Conservation (phyloP, 2,888 invertebrate species). For the Lobophora halterata region DNA sequence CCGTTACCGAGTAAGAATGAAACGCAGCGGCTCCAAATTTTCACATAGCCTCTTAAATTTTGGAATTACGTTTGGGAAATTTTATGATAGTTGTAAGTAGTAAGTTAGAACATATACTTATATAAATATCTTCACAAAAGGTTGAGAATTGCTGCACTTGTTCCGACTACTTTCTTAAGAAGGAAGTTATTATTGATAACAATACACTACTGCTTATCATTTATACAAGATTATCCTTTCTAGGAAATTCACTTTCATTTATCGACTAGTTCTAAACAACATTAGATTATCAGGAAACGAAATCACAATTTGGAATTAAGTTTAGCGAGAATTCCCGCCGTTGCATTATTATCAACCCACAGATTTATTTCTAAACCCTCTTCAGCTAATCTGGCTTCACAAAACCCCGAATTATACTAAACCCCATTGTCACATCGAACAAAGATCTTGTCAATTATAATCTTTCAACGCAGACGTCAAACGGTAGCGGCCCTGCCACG, state of each 20-base stretch:
- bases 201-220: not conserved
- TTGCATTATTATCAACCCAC: slow-evolving; percentile 53
- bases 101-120: slow-evolving; percentile 3
- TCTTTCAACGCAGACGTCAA: slow-evolving; percentile 72
- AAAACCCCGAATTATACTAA: slow-evolving; percentile 67
- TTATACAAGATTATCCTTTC: slow-evolving; percentile 37
- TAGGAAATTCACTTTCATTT: slow-evolving; percentile 38
- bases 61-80: slow-evolving; percentile 22
- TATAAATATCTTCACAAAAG: no score
- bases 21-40: no score
- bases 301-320: slow-evolving; percentile 57
- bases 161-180: slow-evolving; percentile 8
- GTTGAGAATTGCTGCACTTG: not conserved
- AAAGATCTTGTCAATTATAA: slow-evolving; percentile 81
- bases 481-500: slow-evolving; percentile 69
- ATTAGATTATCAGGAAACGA: slow-evolving; percentile 47
- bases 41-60: no score
- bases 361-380: slow-evolving; percentile 33
- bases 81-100: slow-evolving; percentile 5
- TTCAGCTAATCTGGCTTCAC: slow-evolving; percentile 67
- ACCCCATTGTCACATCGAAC: slow-evolving; percentile 69
- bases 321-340: slow-evolving; percentile 59
- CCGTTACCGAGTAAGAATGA: no score
- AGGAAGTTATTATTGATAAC: slow-evolving; percentile 12
- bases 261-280: slow-evolving; percentile 38